Evolutionary conservation across 2,113 vertebrate species (phyloP).

Genomic region (Sterna hirundo): DNA sequence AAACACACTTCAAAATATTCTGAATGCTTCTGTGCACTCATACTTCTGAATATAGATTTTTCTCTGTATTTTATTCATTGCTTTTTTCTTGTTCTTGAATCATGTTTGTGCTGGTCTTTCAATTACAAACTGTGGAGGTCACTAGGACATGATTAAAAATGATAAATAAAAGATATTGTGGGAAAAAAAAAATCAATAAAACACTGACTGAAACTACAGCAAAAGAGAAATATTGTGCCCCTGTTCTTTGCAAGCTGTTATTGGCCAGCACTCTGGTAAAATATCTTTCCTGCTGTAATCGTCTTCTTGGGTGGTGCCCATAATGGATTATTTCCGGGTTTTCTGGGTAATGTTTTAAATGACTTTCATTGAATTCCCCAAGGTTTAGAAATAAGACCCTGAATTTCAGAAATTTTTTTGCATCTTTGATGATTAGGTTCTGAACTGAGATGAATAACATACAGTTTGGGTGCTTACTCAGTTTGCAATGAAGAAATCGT

Average conservation of each 20-base stretch:
- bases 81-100: not conserved
- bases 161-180: slow-evolving; percentile 23
- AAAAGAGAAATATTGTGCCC: not conserved
- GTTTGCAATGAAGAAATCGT: not conserved
- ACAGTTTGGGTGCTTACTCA: not conserved
- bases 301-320: not conserved
- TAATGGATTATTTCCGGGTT: not conserved
- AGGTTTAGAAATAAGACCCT: not conserved
- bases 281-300: not conserved
- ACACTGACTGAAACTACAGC: not conserved
- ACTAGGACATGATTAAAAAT: slow-evolving; percentile 16
- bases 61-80: not conserved
- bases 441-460: not conserved
- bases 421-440: not conserved
- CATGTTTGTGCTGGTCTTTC: not conserved
- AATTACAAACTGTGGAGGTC: not conserved
- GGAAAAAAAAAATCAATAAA: slow-evolving; percentile 8
- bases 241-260: not conserved
- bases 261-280: not conserved
- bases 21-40: not conserved
- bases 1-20: not conserved
- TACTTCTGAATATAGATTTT: not conserved
- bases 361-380: not conserved
- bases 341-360: not conserved
- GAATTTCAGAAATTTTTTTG: not conserved